Evolutionary conservation across 2,113 vertebrate species (phyloP), one percentile per base, ranked within the genome.

Genomic region (Nanorana parkeri): DNA sequence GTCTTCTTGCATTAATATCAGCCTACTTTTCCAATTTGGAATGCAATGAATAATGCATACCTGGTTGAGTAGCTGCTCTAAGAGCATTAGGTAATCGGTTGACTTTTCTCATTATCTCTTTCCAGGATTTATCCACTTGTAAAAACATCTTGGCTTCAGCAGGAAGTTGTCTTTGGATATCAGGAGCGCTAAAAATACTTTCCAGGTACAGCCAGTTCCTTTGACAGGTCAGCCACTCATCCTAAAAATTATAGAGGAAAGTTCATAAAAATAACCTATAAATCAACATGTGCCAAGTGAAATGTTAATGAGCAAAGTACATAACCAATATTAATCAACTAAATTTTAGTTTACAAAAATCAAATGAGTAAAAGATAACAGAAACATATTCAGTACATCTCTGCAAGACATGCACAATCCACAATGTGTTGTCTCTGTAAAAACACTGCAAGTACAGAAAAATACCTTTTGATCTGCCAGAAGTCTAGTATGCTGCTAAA

Each of bases 91-190:
- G 94, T 76, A 94, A 77, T 66, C 87, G 86, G 56, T 94, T 94
- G 65, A 95, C 90, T 85, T 90, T 95, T 80, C 89, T 88, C 94
- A 95, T 96, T 64, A 94, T 91, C 83, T 95, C 91, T 78, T 96
- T 95, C 95, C 94, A 96, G 4, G 94, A 95, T 83, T 94, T 95
- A 87, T 94, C 94, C 69, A 95, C 94, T 80, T 95, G 90, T 61
- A 93, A 87, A 88, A 97, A 97, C 93, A 95, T 94, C 87, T 94
- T 95, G 67, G 94, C 91, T 88, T 97, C 95, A 2, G 90, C 90
- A 17, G 94, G 93, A 28, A 97, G 84, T 85, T 94, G 94, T 61
- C 92, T 92, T 84, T 93, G 91, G 84, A 96, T 95, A 85, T 95
- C 93, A 28, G 95, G 93, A 68, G 93, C 94, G 69, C 88, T 92